Base-by-base conservation (phyloP, 1,140 invertebrate genomes). In the Zaprionus ghesquierei region DNA sequence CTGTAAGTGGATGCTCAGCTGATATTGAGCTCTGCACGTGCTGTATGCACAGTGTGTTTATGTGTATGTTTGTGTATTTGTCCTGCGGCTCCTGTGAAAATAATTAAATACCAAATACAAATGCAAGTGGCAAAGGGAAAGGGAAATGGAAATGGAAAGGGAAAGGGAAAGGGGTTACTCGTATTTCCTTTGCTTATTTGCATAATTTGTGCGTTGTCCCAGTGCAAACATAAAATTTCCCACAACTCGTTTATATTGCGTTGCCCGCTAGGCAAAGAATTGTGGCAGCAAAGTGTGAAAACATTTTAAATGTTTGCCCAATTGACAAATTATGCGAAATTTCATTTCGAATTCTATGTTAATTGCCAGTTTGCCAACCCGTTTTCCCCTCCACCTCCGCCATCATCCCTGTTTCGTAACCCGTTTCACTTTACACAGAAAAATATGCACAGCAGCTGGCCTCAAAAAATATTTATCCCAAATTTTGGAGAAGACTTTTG, bases 121-220 rank as follows among this genome's bases (percentile, higher is more conserved):
- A n/a, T 41, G 35, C 35, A 41, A 41, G n/a, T 41, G 35, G 31
- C n/a, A n/a, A n/a, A n/a, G n/a, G n/a, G n/a, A n/a, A n/a, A n/a
- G n/a, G n/a, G n/a, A n/a, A n/a, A n/a, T n/a, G n/a, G n/a, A n/a
- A n/a, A 29, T 29, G 27, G 27, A 29, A n/a, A n/a, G n/a, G n/a
- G n/a, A n/a, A n/a, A n/a, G 10, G 31, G 35, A 41, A 41, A 41
- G 15, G n/a, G n/a, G n/a, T n/a, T 41, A 15, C 35, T 41, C 35
- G 35, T 44, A 62, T 68, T 68, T 63, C 56, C 61, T 61, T 12
- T 65, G 58, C 2, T 66, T 58, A 80, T 81, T 77, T 79, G 72
- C 72, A 80, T 76, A 76, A 76, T 46, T 66, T 38, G 65, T 50
- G 54, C 4, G n/a, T 35, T 60, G 23, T 44, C 35, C 29, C 55